Base-by-base conservation (phyloP, 1,140 invertebrate species). In the Diabrotica virgifera region DNA sequence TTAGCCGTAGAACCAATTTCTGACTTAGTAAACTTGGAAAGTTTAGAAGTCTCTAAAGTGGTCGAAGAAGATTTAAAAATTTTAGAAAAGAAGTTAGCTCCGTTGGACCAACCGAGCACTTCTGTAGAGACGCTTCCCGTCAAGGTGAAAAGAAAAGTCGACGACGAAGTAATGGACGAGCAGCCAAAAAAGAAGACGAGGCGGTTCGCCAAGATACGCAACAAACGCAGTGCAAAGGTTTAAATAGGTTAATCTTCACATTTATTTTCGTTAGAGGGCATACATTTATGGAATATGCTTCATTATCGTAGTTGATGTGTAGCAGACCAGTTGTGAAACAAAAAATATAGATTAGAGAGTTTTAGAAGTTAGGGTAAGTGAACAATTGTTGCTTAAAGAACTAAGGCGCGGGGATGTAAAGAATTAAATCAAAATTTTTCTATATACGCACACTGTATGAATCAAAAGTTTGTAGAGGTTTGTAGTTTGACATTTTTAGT, bases 251-350 rank as follows among this genome's bases (percentile, higher is more conserved):
- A 24, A 24, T 61, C 14, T 51, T 12, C n/a, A 53, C 52, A 38
- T 37, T 14, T 36, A 13, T 36, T 13, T 52, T 54, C 61, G 37
- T 54, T 55, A 35, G 40, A 55, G 61, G 61, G 61, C 61, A 62
- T 62, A 56, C 53, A 53, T 37, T 62, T 12, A 35, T 8, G 36
- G 13, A 56, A 62, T 62, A 62, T 62, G 61, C 61, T 62, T 62
- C 61, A 62, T 62, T 36, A 52, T 60, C 59, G 59, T 60, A 60
- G 59, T 60, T 60, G 59, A 60, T 60, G 59, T 60, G 59, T 60
- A 60, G 59, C 59, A 60, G 50, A 60, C 59, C 59, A 60, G 59
- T 60, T 60, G 46, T 40, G 59, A 60, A 51, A 60, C n/a, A n/a
- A 12, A 36, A 57, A 12, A 57, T n/a, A 57, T 35, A 36, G 46